Evolutionary conservation across 2,113 vertebrate species (phyloP).

Genomic region (Heterotis niloticus): DNA sequence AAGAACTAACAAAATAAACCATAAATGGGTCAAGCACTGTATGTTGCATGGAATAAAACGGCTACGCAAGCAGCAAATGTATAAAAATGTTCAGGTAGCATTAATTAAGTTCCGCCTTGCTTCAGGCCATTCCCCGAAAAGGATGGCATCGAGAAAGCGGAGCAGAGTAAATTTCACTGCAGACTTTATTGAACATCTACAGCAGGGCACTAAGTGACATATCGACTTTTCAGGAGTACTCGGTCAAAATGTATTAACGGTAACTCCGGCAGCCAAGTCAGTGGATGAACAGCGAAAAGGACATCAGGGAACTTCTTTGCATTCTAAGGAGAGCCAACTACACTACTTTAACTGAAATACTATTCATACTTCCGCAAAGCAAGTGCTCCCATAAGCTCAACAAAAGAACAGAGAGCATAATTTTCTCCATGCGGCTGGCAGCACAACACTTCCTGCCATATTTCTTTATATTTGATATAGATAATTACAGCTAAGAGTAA

Average conservation of each 20-base stretch:
- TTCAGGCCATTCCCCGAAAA: too few relatives aligned
- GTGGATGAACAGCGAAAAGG: not conserved
- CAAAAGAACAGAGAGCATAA: not conserved
- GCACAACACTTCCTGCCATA: not conserved
- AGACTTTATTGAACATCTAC: not conserved
- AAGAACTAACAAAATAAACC: too few relatives aligned
- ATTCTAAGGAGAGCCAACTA: not conserved
- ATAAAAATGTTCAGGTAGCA: too few relatives aligned
- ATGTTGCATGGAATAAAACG: not conserved
- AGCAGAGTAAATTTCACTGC: not conserved
- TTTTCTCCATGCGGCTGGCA: not conserved
- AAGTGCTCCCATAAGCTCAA: not conserved
- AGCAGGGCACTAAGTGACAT: not conserved
- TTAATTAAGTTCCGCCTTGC: too few relatives aligned
- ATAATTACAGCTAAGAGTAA: constrained; percentile 3
- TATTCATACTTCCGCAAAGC: not conserved
- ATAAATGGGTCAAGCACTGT: not conserved
- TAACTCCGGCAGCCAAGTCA: not conserved
- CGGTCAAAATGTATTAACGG: not conserved
- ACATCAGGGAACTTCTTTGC: not conserved
- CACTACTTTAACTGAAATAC: not conserved
- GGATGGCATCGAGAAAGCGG: not conserved
- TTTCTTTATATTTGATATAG: constrained; percentile 4
- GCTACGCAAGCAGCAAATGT: not conserved
- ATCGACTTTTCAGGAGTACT: not conserved